These are phyloP conservation scores for Myotis davidii DNA, from an alignment of 2,113 vertebrate genomes.

Conservation along the genomic window DNA sequence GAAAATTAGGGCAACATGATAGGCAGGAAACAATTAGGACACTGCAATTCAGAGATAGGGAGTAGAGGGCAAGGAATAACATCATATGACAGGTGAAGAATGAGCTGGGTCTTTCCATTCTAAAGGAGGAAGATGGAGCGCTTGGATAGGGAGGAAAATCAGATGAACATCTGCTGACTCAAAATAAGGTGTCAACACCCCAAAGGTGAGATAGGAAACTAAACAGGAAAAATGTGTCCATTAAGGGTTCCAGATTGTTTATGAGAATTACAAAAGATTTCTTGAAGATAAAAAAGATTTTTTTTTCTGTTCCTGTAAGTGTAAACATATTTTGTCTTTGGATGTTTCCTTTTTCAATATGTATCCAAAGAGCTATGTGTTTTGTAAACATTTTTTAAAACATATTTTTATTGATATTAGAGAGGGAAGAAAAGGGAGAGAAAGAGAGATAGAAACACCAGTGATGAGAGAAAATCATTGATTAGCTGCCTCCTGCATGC, in stretches of 20 bases:
- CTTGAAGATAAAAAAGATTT: constrained; percentile 15
- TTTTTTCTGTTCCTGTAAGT: neutral
- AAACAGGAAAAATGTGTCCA: neutral
- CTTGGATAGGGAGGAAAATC: constrained; percentile 43
- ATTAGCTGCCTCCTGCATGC: no score
- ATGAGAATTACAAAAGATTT: constrained; percentile 52
- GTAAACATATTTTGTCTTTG: neutral
- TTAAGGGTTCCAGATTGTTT: neutral
- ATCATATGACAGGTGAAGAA: constrained; percentile 69
- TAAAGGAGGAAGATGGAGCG: constrained; percentile 6
- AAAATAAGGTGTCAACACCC: constrained; percentile 48
- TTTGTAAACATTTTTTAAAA: neutral
- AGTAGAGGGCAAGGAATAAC: constrained; percentile 55
- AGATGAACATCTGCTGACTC: constrained; percentile 67
- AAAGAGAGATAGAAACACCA: no score
- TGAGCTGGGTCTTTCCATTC: neutral
- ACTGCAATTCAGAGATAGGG: constrained; percentile 58
- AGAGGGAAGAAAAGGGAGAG: no score
- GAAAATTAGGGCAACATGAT: constrained; percentile 76
- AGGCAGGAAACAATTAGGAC: constrained; percentile 76
- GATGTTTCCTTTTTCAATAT: neutral
- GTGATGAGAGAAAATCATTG: no score
- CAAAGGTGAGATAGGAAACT: constrained; percentile 37
- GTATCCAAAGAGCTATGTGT: neutral
- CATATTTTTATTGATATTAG: no score